Evolutionary conservation across 2,797 vertebrate species (phyloP), one percentile per base, ranked within the genome.

Genomic region (Argya squamiceps): DNA sequence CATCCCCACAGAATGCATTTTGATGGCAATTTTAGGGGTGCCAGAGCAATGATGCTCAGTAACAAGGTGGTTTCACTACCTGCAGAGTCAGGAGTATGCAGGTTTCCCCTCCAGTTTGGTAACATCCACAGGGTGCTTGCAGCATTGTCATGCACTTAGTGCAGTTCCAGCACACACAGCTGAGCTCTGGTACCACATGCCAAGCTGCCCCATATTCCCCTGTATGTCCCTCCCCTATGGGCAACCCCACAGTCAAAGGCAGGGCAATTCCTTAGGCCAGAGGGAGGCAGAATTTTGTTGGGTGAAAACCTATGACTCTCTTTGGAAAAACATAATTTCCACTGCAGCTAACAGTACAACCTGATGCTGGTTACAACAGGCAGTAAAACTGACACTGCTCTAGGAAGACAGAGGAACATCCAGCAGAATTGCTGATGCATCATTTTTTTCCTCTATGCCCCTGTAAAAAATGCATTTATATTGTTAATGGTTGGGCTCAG

Each of bases 91-190:
- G 62, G 41, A 84, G 47, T 3, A 36, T 1, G 14, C 53, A 78
- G 24, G 19, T 41, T 78, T 78, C 34, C 30, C n/a, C 32, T 49
- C 36, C 6, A n/a, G 41, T 50, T 81, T 69, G 46, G 58, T 12
- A 50, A 58, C 24, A 71, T 8, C n/a, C 27, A 23, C 47, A 21
- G 29, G 34, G 52, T 0, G 1, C 18, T 46, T 0, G 0, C 0
- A 0, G 41, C 6, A 1, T 4, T 36, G 23, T 16, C 34, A 71
- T 3, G 1, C 20, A 0, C n/a, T 63, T 27, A 2, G 32, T 2
- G 19, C 3, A 4, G 32, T 29, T 24, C 50, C 39, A 80, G 68
- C 43, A 65, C 50, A 6, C 24, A 2, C 8, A 39, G 69, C 53
- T 56, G 26, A 89, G 65, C 49, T 46, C 62, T 26, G 27, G 53